Base-by-base conservation (phyloP, 2,113 vertebrate genomes). In the Morone saxatilis region DNA sequence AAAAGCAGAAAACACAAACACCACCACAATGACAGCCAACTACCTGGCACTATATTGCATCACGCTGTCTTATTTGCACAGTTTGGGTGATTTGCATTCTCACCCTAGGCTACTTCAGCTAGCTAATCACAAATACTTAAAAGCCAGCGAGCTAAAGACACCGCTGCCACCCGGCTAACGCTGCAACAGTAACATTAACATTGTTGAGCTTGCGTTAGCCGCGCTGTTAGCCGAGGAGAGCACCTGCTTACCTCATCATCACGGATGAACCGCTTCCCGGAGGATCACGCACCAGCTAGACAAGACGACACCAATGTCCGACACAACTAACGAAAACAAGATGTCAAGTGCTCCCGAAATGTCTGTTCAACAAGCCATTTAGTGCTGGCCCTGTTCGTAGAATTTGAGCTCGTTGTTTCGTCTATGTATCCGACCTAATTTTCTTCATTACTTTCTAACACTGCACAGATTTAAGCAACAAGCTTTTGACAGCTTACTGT, bases 401-500 rank as follows among this genome's bases (percentile, higher is more conserved):
- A 84, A 50, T 25, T 77, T 17, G 16, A 59, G n/a, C 66, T 69
- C 19, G 66, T 78, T 83, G 25, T 80, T 78, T 47, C 22, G 66
- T 19, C 54, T 16, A 41, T 38, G 61, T 50, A 19, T 2, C 65
- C 63, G 76, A 71, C 66, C 78, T 82, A 38, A 56, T 70, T 87
- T 31, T 78, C 78, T 76, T 81, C 71, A 7, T 81, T 81, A 94
- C 90, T 94, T 94, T 91, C 20, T 61, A 20, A 83, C 85, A 73
- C 45, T 40, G 91, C 90, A 91, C 90, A 93, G 92, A 93, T 93
- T 93, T 90, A 85, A 94, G 94, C 95, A 94, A 95, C 95, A 94
- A 95, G 95, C 95, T 93, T 93, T 91, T 95, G 94, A 94, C 95
- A 95, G 94, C 94, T 95, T 93, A 92, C 93, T 87, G 93, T 92